A percentile compares a stretch with the other conserved stretches of the same genome.
Conservation (phyloP, 2,888 invertebrate species). For the Crocallis elinguaria region DNA sequence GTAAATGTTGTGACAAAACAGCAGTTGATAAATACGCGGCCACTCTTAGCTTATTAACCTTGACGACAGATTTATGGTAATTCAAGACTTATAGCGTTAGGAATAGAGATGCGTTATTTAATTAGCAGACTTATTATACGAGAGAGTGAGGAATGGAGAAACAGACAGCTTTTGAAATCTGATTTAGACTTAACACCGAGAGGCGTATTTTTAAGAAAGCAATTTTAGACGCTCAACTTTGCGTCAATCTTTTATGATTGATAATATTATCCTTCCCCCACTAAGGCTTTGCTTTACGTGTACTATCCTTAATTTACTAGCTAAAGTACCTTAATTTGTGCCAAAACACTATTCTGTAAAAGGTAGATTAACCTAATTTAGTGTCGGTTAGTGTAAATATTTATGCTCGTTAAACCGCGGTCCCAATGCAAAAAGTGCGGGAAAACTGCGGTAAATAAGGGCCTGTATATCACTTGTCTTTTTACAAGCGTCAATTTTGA, state of each 20-base stretch:
- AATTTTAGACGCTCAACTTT: no score
- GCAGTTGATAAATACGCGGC: background rate
- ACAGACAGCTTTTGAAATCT: constrained; percentile 2
- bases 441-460: constrained; percentile 3
- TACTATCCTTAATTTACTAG: background rate
- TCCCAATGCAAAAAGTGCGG: constrained; percentile 23
- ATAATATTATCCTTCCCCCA: no score
- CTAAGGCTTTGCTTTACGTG: background rate
- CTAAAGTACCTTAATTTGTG: constrained; percentile 2
- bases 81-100: constrained; percentile 52
- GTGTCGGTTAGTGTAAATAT: constrained; percentile 31
- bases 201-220: no score
- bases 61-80: constrained; percentile 61
- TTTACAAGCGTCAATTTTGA: no score
- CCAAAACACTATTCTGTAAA: constrained; percentile 20
- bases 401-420: constrained; percentile 27
- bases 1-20: background rate
- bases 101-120: constrained; percentile 44
- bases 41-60: constrained; percentile 47
- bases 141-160: background rate
- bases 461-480: background rate
- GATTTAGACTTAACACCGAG: no score
- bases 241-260: no score
- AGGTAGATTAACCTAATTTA: constrained; percentile 34
- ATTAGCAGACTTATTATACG: constrained; percentile 11